Percentiles rank a stretch among this genome's conserved stretches.
Conservation (phyloP, 2,113 vertebrate genomes). For the Corvus hawaiiensis region DNA sequence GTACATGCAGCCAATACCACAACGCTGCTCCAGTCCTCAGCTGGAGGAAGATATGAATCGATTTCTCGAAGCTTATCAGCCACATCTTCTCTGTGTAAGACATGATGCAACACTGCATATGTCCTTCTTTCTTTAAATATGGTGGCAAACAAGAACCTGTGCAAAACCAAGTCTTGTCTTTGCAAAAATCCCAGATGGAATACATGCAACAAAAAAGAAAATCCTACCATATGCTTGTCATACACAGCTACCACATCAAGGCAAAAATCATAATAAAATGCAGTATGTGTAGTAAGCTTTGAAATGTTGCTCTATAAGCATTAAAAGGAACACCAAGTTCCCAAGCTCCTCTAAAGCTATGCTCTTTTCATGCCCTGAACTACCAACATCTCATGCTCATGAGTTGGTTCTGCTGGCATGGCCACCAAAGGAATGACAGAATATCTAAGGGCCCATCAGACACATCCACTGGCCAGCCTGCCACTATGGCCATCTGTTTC, state of each 20-base stretch:
- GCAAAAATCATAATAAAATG: neutral
- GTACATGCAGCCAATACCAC: neutral
- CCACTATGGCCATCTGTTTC: fast-evolving
- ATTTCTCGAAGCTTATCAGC: neutral
- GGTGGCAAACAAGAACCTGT: neutral
- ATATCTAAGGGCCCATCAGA: neutral
- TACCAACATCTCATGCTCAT: neutral
- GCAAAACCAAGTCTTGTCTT: neutral
- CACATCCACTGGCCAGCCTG: neutral
- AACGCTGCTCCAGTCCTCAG: neutral
- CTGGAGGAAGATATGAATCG: neutral
- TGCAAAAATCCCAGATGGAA: neutral
- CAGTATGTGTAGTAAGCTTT: neutral
- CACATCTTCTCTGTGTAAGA: neutral
- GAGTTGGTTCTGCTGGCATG: neutral
- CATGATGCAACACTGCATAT: neutral
- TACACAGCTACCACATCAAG: neutral
- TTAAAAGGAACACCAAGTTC: neutral
- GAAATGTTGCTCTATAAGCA: neutral
- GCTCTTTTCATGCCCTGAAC: neutral
- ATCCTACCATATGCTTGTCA: neutral
- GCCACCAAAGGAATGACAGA: neutral
- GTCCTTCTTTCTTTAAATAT: neutral
- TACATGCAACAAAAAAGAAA: neutral
- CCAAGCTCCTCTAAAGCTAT: neutral